Conservation (phyloP, 2,113 vertebrate genomes). For the Clarias batrachus region DNA sequence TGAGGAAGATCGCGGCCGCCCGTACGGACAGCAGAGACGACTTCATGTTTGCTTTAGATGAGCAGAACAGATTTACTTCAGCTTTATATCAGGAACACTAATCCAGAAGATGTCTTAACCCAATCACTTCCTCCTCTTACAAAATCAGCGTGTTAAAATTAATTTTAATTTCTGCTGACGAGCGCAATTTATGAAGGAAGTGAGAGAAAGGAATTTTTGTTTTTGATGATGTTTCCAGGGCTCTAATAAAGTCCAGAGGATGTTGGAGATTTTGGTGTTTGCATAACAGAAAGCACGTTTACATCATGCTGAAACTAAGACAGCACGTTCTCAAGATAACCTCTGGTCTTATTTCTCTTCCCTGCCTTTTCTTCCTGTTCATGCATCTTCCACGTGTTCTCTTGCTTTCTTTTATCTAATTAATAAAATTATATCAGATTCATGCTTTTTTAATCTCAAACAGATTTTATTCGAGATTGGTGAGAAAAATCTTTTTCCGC, state of each 20-base stretch:
- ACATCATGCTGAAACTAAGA: not conserved
- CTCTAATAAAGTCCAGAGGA: not conserved
- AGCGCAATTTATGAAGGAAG: not conserved
- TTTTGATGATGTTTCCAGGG: not conserved
- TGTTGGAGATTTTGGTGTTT: not conserved
- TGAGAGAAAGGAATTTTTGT: not conserved
- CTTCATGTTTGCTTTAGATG: conserved; percentile 14
- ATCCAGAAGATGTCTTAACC: not conserved
- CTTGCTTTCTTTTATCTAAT: not conserved
- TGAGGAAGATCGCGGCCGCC: conserved; percentile 51
- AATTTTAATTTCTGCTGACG: not conserved
- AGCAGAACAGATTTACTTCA: not conserved
- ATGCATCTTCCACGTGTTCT: not conserved
- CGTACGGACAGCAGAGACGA: not conserved
- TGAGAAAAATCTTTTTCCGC: not conserved
- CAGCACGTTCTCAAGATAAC: not conserved
- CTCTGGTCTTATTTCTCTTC: not conserved
- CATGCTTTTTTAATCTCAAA: not conserved
- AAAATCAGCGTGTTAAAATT: not conserved
- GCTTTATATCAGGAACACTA: not conserved
- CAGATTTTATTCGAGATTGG: not conserved
- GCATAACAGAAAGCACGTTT: not conserved
- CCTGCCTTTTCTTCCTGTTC: not conserved
- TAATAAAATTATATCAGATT: not conserved
- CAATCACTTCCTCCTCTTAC: not conserved